These are phyloP conservation scores for Leptopilina syphax DNA, from an alignment of 2,888 invertebrate genomes.

Conservation along the genomic window DNA sequence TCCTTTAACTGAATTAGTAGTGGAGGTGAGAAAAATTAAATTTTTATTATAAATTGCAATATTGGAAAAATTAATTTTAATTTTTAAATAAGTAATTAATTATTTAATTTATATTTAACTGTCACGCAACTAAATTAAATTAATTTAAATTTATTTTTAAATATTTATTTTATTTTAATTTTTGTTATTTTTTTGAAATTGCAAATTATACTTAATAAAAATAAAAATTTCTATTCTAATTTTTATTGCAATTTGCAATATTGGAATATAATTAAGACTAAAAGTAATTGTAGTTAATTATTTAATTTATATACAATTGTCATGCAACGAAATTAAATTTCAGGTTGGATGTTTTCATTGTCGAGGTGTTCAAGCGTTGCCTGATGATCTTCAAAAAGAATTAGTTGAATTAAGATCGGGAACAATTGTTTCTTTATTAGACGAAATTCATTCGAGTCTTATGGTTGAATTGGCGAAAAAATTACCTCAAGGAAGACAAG, in stretches of 20 bases:
- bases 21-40: slow-evolving; percentile 63
- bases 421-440: slow-evolving; percentile 66
- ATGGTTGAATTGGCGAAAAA: slow-evolving; percentile 64
- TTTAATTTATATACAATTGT: too few species aligned
- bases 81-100: too few species aligned
- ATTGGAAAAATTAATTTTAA: too few species aligned
- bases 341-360: slow-evolving; percentile 75
- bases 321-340: background rate
- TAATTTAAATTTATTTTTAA: background rate
- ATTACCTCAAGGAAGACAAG: slow-evolving; percentile 68
- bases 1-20: slow-evolving; percentile 65
- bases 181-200: too few species aligned
- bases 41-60: too few species aligned
- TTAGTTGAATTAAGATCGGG: slow-evolving; percentile 69
- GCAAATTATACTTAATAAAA: too few species aligned
- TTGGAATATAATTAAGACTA: too few species aligned
- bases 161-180: too few species aligned
- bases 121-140: background rate
- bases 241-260: too few species aligned
- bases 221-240: too few species aligned
- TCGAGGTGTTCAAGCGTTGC: slow-evolving; percentile 68
- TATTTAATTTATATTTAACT: too few species aligned
- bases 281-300: too few species aligned
- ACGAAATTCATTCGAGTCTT: slow-evolving; percentile 61
- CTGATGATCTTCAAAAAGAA: slow-evolving; percentile 65